These are phyloP conservation scores for Caenorhabditis macrosperma DNA, from an alignment of 2,888 invertebrate genomes.

Conservation along the genomic window DNA sequence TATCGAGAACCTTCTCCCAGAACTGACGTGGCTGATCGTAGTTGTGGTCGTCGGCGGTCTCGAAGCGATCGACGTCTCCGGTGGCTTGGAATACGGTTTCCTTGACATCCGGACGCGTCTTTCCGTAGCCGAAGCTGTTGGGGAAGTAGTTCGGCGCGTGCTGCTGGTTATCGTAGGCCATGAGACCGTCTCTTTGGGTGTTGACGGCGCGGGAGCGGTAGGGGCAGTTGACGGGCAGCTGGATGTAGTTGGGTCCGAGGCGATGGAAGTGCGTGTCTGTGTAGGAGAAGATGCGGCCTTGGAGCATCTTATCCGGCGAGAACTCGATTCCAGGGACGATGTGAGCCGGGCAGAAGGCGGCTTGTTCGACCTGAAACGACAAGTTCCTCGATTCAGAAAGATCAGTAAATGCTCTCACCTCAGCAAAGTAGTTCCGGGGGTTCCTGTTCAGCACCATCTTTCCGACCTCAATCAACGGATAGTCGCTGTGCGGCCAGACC, in stretches of 20 bases:
- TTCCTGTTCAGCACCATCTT: conserved; percentile 79
- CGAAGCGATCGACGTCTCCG: conserved; percentile 89
- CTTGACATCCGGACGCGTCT: conserved; percentile 81
- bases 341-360: conserved; percentile 80
- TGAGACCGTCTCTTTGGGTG: conserved; percentile 92
- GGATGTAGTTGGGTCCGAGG: conserved; percentile 92
- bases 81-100: conserved; percentile 83
- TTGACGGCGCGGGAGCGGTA: conserved; percentile 83
- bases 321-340: conserved; percentile 80
- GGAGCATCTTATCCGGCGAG: conserved; percentile 80
- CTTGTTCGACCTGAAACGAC: conserved; percentile 76
- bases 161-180: conserved; percentile 86
- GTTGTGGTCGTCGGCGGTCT: conserved; percentile 90
- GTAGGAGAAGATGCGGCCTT: conserved; percentile 84
- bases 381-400: background rate
- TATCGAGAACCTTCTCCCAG: conserved; percentile 88
- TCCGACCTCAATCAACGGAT: conserved; percentile 79
- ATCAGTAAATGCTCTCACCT: conserved; percentile 56
- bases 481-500: conserved; percentile 80
- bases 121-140: conserved; percentile 93
- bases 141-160: conserved; percentile 96
- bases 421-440: conserved; percentile 80
- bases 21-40: conserved; percentile 89
- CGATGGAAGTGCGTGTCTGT: conserved; percentile 93
- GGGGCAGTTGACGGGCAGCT: conserved; percentile 94